phyloP scores from a whole-genome alignment of 1,140 invertebrate species.

The Drosophila suzukii region DNA sequence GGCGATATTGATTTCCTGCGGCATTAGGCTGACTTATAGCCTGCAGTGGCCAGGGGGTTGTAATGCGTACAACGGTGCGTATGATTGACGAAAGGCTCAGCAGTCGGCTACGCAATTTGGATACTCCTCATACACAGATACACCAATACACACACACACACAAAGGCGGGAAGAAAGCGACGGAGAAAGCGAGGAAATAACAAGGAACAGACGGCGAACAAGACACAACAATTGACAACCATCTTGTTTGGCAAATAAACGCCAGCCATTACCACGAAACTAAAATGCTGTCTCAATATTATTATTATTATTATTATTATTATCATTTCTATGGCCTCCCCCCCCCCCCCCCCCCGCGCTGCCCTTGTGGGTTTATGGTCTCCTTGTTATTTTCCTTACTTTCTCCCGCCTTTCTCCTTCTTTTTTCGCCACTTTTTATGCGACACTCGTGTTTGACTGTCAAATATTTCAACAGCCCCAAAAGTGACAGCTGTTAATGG shows the following conservation, averaged over 20 bases:
- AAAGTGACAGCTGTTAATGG: constrained; percentile 80
- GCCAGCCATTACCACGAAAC: constrained; percentile 68
- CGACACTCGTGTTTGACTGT: constrained; percentile 60
- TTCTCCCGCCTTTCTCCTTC: not conserved
- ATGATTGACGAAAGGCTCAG: constrained; percentile 41
- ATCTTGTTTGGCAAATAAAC: constrained; percentile 75
- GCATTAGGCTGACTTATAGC: constrained; percentile 34
- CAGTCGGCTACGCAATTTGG: constrained; percentile 35
- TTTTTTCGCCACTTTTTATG: constrained; percentile 27
- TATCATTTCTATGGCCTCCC: constrained; percentile 37
- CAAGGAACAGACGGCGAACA: constrained; percentile 14
- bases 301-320: constrained; percentile 45
- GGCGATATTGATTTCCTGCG: constrained; percentile 37
- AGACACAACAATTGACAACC: constrained; percentile 45
- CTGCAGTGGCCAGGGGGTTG: constrained; percentile 12
- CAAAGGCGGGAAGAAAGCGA: not conserved
- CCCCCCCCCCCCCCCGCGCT: not conserved
- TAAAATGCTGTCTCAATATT: constrained; percentile 75
- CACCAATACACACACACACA: not conserved
- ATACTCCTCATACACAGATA: constrained; percentile 8
- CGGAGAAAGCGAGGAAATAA: constrained; percentile 10
- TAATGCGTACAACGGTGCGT: constrained; percentile 45
- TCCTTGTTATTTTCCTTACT: constrained; percentile 20
- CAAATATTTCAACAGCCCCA: constrained; percentile 68
- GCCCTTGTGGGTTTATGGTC: constrained; percentile 18